Base-by-base conservation (phyloP, 2,113 vertebrate species). In the Otolemur garnettii region DNA sequence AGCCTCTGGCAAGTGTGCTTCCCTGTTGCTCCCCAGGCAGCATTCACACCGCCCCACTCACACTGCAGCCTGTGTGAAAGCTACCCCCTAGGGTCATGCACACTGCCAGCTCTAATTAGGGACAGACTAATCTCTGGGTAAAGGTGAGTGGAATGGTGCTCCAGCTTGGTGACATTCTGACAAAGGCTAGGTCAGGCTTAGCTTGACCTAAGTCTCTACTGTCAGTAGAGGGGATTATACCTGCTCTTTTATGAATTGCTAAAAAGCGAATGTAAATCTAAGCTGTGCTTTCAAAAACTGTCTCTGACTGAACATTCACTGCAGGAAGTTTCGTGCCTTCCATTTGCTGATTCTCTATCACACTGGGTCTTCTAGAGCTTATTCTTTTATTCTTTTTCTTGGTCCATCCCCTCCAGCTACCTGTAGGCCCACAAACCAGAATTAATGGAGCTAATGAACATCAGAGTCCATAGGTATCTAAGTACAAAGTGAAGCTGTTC, bases 241-340 rank as follows among this genome's bases (percentile, higher is more conserved):
- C 21, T 95, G 90, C 89, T 94, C 94, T 92, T 50, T 30, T 72
- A 53, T 72, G 90, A 74, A 7, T 82, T 90, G 59, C 69, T 72
- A 26, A 50, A 74, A 66, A 96, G 69, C 50, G 90, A 30, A 12
- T 24, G 80, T 82, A 95, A 45, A 84, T 95, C 80, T 96, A 64
- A 97, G 30, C 12, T 60, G 57, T 35, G 60, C 1, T n/a, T 6
- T 80, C 45, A 91, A 89, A 62, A 90, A 42, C 15, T 66, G 66
- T 57, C 71, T 19, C 60, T 83, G 28, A 82, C 26, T 75, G 74
- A 96, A n/a, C 35, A 53, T 50, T 92, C 90, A 72, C 50, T 2
- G 4, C 1, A 13, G 57, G 28, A 69, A 42, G 53, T 35, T 79
- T 22, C 55, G 19, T n/a, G 74, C 71, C 84, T 88, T 59, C 72